Evolutionary conservation across 2,797 vertebrate species (phyloP), one percentile per base, ranked within the genome.

Genomic region (Euthynnus affinis): DNA sequence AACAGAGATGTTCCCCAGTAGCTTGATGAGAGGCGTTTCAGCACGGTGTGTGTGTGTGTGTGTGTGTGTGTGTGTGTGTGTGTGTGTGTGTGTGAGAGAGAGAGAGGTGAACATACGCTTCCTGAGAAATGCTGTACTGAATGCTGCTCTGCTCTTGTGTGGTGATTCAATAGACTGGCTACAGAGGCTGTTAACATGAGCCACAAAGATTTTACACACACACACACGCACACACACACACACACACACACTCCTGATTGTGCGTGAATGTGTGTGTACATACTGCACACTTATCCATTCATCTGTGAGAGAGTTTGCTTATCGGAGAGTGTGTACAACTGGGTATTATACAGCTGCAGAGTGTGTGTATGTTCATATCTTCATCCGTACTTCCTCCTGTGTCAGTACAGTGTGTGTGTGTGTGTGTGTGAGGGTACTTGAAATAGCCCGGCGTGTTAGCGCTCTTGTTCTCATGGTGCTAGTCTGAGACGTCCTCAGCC

Each of bases 81-180:
- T 75, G 22, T 62, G 61, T 25, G 34, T 32, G 32, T 46, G 34
- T 73, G 57, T 34, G 55, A 52, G 48, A 73, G 51, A 63, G 12
- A 60, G 51, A 63, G 12, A 60, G 71, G 23, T 69, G 61, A 51
- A 58, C 42, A 0, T 42, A 66, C 32, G 40, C 37, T 62, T 71
- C 15, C 56, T 64, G 58, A 74, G 58, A 67, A 80, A 73, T 4
- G 67, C 70, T 72, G 71, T 55, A 32, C 64, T 42, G 61, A 70
- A 34, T 73, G 55, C 76, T 75, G 51, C 79, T 79, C 62, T 67
- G 40, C 66, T 77, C 62, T 25, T 73, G 32, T 71, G 76, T 70
- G 52, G 55, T 87, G 70, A 84, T 85, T 83, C 64, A 85, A 81
- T 76, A 84, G 66, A 76, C 64, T 44, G 5, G 53, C 70, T 74